Conservation (phyloP, 2,797 vertebrate genomes). For the Megaceryle alcyon region DNA sequence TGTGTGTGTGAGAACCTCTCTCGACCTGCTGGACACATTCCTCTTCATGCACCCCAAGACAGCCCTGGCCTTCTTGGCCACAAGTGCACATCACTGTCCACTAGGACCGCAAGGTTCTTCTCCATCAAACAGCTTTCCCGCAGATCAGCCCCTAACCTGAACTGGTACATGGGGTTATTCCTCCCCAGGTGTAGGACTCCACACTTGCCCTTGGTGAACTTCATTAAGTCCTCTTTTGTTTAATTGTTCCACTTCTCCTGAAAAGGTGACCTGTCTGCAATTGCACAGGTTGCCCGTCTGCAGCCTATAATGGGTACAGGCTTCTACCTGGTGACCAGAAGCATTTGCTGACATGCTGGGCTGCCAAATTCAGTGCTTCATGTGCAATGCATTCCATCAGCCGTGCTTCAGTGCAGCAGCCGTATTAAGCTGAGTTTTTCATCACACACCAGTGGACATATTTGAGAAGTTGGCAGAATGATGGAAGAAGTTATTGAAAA, state of each 20-base stretch:
- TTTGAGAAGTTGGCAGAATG: neutral
- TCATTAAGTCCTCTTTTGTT: no score
- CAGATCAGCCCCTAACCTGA: no score
- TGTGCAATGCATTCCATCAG: neutral
- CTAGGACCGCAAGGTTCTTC: no score
- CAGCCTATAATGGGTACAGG: neutral
- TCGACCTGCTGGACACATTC: no score
- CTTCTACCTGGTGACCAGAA: neutral
- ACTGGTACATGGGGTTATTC: no score
- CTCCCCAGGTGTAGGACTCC: no score
- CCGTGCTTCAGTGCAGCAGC: neutral
- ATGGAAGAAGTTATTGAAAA: neutral
- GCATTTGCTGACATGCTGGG: neutral
- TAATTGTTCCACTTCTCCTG: neutral
- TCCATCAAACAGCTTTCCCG: no score
- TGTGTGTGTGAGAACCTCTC: no score
- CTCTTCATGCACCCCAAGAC: no score
- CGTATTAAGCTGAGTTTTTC: neutral
- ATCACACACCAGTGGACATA: neutral
- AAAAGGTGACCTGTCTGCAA: neutral
- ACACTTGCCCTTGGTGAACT: no score
- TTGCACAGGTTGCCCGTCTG: neutral
- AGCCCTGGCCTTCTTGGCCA: no score
- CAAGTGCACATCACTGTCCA: no score
- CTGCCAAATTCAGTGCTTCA: neutral